These are phyloP conservation scores for Nymphicus hollandicus DNA, from an alignment of 2,113 vertebrate species.

Conservation along the genomic window DNA sequence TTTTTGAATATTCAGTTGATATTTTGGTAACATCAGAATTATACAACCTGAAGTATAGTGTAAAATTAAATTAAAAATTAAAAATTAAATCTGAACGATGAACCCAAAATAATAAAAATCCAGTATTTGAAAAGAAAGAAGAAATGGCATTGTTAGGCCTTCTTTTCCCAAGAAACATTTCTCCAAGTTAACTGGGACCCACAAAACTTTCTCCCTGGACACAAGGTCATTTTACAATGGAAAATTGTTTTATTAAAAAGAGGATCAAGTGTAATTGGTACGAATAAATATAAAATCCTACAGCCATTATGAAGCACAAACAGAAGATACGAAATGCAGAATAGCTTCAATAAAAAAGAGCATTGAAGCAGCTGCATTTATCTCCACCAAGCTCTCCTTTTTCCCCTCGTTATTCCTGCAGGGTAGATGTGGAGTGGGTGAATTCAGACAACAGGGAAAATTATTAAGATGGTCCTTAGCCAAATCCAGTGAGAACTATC, in stretches of 20 bases:
- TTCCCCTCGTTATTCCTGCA: neutral
- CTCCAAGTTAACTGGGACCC: neutral
- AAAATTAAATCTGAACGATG: neutral
- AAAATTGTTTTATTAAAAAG: neutral
- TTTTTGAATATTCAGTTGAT: neutral
- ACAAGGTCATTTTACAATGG: neutral
- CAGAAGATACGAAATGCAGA: slow-evolving; percentile 2
- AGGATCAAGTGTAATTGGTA: neutral
- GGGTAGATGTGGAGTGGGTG: neutral
- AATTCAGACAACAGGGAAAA: neutral
- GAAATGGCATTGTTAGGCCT: neutral
- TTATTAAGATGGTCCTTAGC: neutral
- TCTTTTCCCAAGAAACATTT: neutral
- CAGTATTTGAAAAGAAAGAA: neutral
- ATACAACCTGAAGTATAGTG: neutral
- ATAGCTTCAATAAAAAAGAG: neutral
- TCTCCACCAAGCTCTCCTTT: neutral
- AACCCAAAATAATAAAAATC: neutral
- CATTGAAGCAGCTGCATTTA: neutral
- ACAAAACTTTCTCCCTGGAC: neutral
- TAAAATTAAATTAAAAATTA: neutral
- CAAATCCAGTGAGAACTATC: neutral
- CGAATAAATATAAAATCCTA: slow-evolving; percentile 16
- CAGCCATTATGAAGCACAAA: neutral
- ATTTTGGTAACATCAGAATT: neutral